phyloP scores from a whole-genome alignment of 2,113 vertebrate species.

The Chunga burmeisteri region DNA sequence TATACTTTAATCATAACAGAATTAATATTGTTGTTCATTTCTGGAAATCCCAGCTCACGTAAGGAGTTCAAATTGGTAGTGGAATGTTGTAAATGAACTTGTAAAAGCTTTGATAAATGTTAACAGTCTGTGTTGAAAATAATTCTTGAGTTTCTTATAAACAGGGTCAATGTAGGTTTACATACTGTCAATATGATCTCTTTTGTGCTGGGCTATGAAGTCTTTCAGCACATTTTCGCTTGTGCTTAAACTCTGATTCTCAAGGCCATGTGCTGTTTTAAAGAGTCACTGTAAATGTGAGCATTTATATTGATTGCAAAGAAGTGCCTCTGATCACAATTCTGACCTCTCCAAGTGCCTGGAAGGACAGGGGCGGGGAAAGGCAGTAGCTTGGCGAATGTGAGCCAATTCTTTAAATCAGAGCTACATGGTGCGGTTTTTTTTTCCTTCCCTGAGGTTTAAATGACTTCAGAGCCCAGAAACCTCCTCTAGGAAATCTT shows the following conservation, averaged over 20 bases:
- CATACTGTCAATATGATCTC: neutral
- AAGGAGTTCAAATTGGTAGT: neutral
- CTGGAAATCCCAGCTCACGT: neutral
- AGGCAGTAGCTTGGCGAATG: neutral
- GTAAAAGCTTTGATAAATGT: slow-evolving; percentile 11
- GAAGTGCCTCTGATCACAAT: neutral
- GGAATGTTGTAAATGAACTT: neutral
- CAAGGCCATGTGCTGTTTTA: neutral
- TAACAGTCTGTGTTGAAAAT: neutral
- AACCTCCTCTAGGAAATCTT: neutral
- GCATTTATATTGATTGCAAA: neutral
- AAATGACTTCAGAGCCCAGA: neutral
- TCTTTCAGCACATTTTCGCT: neutral
- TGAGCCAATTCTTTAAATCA: neutral
- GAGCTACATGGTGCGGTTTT: rapidly evolving
- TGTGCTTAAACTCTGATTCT: neutral
- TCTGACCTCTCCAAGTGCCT: neutral
- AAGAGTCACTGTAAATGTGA: neutral
- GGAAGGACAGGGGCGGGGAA: neutral
- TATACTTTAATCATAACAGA: neutral
- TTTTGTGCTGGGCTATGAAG: neutral
- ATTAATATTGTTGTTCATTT: slow-evolving; percentile 20
- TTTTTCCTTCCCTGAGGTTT: neutral
- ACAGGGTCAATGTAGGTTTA: neutral
- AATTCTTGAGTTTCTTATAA: neutral